Conservation (phyloP, 2,797 vertebrate species). For the Pempheris klunzingeri region DNA sequence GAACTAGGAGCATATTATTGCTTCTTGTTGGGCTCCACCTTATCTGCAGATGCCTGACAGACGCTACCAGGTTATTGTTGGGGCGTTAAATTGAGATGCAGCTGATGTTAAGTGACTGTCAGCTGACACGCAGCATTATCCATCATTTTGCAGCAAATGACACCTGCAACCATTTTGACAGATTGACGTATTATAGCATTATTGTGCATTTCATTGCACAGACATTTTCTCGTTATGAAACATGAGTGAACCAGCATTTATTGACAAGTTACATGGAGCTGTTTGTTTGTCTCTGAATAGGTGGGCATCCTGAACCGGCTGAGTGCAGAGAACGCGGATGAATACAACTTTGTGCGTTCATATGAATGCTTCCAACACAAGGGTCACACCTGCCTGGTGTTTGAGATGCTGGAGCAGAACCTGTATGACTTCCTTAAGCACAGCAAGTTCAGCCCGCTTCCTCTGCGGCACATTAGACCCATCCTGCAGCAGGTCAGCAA, state of each 20-base stretch:
- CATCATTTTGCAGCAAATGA: no score
- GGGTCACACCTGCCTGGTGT: constrained; percentile 98
- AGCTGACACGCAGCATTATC: no score
- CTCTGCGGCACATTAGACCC: constrained; percentile 88
- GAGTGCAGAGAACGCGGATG: constrained; percentile 96
- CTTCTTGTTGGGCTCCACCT: not conserved
- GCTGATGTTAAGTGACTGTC: no score
- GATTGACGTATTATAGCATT: no score
- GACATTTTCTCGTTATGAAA: not conserved
- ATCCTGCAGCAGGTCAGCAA: constrained; percentile 84
- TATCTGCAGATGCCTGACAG: not conserved
- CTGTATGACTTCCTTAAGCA: constrained; percentile 99
- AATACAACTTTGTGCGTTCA: constrained; percentile 98
- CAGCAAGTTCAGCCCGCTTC: constrained; percentile 98
- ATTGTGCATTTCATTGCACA: no score
- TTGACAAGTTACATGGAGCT: not conserved
- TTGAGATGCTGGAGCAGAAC: constrained; percentile 99
- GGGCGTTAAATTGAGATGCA: not conserved
- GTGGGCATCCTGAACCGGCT: constrained; percentile 97
- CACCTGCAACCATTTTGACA: no score
- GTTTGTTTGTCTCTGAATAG: constrained; percentile 65
- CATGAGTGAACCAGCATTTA: fast-evolving
- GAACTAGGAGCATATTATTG: not conserved
- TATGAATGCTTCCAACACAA: constrained; percentile 99
- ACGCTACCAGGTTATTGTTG: not conserved